A percentile compares a stretch with the other conserved stretches of the same genome.
Evolutionary conservation across 2,888 invertebrate species (phyloP).

Genomic region (Netelia melanura): DNA sequence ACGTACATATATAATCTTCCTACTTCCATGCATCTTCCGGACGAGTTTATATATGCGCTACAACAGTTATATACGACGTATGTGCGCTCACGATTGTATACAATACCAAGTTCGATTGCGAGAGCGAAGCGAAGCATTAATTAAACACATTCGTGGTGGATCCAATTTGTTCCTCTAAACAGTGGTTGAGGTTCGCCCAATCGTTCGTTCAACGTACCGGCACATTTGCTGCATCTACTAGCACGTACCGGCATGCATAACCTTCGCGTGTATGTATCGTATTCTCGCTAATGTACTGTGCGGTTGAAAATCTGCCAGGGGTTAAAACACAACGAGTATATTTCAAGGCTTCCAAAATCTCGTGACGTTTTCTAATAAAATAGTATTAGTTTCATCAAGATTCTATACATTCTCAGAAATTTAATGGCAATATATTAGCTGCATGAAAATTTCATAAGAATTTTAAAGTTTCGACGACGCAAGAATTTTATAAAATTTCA

Average conservation of each 20-base stretch:
- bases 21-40: conserved; percentile 44
- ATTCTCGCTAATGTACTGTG: background rate
- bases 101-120: conserved; percentile 35
- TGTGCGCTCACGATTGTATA: background rate
- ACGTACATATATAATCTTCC: conserved; percentile 21
- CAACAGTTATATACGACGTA: conserved; percentile 17
- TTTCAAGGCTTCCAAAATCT: no score
- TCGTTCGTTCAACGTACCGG: conserved; percentile 45
- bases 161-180: conserved; percentile 66
- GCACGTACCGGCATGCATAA: background rate
- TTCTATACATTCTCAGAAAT: no score
- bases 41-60: conserved; percentile 38
- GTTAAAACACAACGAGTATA: conserved; percentile 1
- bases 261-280: background rate
- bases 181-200: conserved; percentile 60
- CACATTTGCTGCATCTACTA: conserved; percentile 56
- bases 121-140: conserved; percentile 41
- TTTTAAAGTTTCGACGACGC: no score
- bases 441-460: no score
- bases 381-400: no score
- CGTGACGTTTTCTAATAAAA: no score
- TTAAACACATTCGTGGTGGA: conserved; percentile 61
- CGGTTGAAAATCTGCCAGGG: background rate
- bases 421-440: no score
- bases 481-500: no score